phyloP scores from a whole-genome alignment of 2,888 invertebrate genomes.

The Drepana falcataria region DNA sequence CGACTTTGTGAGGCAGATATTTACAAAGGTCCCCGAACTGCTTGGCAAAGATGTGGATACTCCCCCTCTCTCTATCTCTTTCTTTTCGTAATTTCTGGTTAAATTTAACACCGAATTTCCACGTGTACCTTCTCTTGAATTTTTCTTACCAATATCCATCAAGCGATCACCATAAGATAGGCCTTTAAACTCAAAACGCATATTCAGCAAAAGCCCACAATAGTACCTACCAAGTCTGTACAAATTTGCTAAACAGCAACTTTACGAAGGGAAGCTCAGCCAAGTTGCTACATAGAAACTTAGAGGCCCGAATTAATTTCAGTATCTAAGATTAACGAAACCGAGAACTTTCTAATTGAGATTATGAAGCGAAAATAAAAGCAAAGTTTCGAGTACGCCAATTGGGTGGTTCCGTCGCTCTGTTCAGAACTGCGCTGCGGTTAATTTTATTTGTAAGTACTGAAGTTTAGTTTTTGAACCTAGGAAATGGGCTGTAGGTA shows the following conservation, averaged over 20 bases:
- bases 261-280: not conserved
- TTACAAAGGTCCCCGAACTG: too few species aligned
- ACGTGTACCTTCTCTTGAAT: not conserved
- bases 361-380: conserved; percentile 40
- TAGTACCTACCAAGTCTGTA: not conserved
- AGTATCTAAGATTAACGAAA: conserved; percentile 25
- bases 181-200: not conserved
- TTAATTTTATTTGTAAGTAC: not conserved
- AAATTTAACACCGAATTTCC: too few species aligned
- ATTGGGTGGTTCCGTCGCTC: conserved; percentile 6
- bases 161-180: not conserved
- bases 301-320: conserved; percentile 28
- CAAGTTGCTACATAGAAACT: conserved; percentile 1
- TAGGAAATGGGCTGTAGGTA: not conserved
- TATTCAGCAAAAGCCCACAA: not conserved
- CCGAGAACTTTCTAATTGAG: conserved; percentile 41
- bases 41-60: too few species aligned
- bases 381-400: conserved; percentile 9
- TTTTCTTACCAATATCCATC: not conserved
- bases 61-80: too few species aligned
- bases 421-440: conserved; percentile 1
- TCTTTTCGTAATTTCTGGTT: too few species aligned
- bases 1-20: not conserved
- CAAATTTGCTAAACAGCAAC: conserved; percentile 1
- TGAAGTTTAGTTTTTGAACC: not conserved